A percentile compares a stretch with the other conserved stretches of the same genome.
These are phyloP conservation scores for Diorhabda sublineata DNA, from an alignment of 1,140 invertebrate species.

Conservation along the genomic window DNA sequence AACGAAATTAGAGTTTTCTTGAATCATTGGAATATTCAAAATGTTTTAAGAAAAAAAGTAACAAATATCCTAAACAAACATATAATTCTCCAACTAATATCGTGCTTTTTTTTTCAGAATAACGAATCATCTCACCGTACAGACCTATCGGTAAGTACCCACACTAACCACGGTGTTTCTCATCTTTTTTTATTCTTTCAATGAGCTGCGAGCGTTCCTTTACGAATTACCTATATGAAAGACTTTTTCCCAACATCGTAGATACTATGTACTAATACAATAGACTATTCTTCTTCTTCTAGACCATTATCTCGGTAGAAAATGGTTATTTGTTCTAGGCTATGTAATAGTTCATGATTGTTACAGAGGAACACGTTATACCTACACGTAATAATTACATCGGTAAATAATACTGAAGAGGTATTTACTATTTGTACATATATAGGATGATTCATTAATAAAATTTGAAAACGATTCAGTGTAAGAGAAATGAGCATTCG, in stretches of 20 bases:
- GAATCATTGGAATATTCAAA: no score
- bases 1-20: no score
- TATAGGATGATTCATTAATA: no score
- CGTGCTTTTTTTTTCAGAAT: background rate
- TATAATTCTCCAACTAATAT: no score
- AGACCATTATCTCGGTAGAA: background rate
- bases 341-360: background rate
- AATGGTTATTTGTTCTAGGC: background rate
- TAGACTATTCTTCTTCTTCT: background rate
- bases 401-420: background rate
- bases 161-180: background rate
- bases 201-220: background rate
- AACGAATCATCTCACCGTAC: background rate
- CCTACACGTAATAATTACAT: background rate
- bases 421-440: no score
- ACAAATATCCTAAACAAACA: no score
- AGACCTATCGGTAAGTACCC: background rate
- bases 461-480: no score
- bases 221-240: background rate
- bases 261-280: conserved; percentile 1
- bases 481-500: no score
- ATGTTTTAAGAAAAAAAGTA: no score
- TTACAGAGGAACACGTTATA: background rate
- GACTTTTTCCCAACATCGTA: background rate
- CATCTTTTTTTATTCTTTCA: no score